Evolutionary conservation across 2,797 vertebrate genomes (phyloP), one percentile per base, ranked within the genome.

Genomic region (Florisuga fusca): DNA sequence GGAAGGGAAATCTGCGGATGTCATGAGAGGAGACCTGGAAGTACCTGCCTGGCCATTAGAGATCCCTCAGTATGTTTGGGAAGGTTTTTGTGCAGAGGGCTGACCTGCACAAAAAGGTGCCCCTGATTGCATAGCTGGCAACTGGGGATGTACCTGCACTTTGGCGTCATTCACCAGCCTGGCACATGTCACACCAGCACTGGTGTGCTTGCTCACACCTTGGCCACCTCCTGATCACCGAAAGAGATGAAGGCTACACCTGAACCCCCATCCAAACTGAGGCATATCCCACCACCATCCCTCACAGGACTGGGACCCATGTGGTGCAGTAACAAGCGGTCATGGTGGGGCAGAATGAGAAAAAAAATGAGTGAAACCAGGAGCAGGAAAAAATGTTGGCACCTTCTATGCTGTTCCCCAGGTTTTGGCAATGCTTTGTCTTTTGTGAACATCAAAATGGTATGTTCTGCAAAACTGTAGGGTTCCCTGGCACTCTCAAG

Each of bases 11-110:
- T 89, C 2, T 0, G 89, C 62, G 16, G 93, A 96, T 97, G 94
- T 97, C 95, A 94, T 88, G 89, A 94, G 79, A 96, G 73, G 63
- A 87, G 89, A 92, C 95, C 95, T 95, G 93, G 79, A 92, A 90
- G 66, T 76, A 81, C 51, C 48, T 4, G 51, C n/a, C 66, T 55
- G 46, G 75, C 59, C 27, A 22, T 64, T 73, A 59, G 36, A 46
- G 31, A 91, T 43, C n/a, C 27, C 38, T 16, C 4, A 2, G 26
- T 26, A 43, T 0, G 1, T 92, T 26, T 66, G 36, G 50, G 72
- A 48, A 67, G 55, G 18, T 46, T 81, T 83, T 41, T 41, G 38
- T 41, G 38, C 61, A 87, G 53, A 21, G 64, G 22, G 41, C 31
- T 77, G 36, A 61, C 25, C 15, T 50, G 48, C 53, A 55, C 31